Conservation (phyloP, 2,797 vertebrate species). For the Rhinatrema bivittatum region DNA sequence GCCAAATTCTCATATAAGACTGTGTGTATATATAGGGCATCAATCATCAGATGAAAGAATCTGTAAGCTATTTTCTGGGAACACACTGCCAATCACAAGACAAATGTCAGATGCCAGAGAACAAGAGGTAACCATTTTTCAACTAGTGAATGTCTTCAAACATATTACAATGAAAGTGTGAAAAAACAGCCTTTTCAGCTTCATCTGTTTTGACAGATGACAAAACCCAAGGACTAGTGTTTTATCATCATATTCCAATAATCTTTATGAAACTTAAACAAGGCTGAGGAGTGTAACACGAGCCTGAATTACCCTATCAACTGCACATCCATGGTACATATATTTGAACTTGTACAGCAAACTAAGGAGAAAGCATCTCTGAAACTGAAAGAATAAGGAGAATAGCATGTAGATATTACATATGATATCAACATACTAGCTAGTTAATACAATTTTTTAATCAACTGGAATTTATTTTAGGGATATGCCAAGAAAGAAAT, state of each 20-base stretch:
- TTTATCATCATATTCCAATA: slow-evolving; percentile 29
- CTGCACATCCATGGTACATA: neutral
- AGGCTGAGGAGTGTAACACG: slow-evolving; percentile 12
- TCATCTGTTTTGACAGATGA: slow-evolving; percentile 32
- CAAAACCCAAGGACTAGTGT: slow-evolving; percentile 14
- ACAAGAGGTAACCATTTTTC: slow-evolving; percentile 35
- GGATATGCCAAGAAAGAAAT: too few relatives aligned
- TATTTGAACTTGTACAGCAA: neutral
- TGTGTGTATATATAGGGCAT: slow-evolving; percentile 22
- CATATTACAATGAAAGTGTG: slow-evolving; percentile 13
- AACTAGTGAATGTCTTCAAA: slow-evolving; percentile 29
- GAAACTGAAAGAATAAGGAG: too few relatives aligned
- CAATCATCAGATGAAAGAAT: slow-evolving; percentile 30
- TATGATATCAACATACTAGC: too few relatives aligned
- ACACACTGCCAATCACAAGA: slow-evolving; percentile 38
- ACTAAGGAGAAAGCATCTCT: neutral
- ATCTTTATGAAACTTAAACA: slow-evolving; percentile 21
- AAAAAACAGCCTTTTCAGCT: slow-evolving; percentile 14
- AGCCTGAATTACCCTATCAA: slow-evolving; percentile 14
- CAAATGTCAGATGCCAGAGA: slow-evolving; percentile 32
- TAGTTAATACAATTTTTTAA: too few relatives aligned
- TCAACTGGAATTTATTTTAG: too few relatives aligned
- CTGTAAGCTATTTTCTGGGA: slow-evolving; percentile 28
- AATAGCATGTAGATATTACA: too few relatives aligned
- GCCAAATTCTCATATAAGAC: slow-evolving; percentile 9